Evolutionary conservation across 30 jellyfish, hydroid and myxozoan genomes (phyloP).

Genomic region (Chironex yamaguchii): DNA sequence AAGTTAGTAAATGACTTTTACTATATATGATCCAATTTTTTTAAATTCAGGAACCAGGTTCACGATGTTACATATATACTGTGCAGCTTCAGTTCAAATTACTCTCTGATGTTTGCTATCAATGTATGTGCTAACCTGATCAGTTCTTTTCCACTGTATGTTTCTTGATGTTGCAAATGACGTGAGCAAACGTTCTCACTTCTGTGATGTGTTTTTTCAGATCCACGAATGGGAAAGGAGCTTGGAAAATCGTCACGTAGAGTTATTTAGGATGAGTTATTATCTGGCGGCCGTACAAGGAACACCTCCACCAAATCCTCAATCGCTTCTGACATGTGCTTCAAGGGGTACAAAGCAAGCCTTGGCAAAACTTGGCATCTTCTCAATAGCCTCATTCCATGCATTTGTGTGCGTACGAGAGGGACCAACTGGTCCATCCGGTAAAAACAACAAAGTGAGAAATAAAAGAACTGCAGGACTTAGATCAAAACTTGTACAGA

Average conservation of each 20-base stretch:
- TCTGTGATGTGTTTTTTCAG: conserved; percentile 32
- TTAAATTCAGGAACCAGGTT: too few relatives aligned
- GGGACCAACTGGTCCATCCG: conserved; percentile 68
- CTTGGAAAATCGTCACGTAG: conserved; percentile 81
- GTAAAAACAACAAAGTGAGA: conserved; percentile 55
- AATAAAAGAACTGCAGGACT: conserved; percentile 72
- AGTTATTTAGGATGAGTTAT: conserved; percentile 68
- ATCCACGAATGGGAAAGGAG: conserved; percentile 92
- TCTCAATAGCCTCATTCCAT: conserved; percentile 93
- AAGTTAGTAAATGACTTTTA: too few relatives aligned
- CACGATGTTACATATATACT: too few relatives aligned
- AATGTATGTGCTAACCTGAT: too few relatives aligned
- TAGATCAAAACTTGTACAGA: conserved; percentile 76
- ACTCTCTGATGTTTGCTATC: too few relatives aligned
- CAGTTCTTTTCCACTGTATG: too few relatives aligned
- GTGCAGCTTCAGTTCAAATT: too few relatives aligned
- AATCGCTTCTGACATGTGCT: conserved; percentile 77
- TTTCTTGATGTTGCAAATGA: too few relatives aligned
- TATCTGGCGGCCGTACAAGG: conserved; percentile 83
- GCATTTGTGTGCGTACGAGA: conserved; percentile 82
- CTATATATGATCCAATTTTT: too few relatives aligned
- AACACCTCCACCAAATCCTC: conserved; percentile 88
- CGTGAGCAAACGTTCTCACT: too few relatives aligned
- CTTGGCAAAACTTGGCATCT: conserved; percentile 86
- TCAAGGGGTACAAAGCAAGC: conserved; percentile 89